Base-by-base conservation (phyloP, 2,797 vertebrate species). In the Taeniopygia guttata region DNA sequence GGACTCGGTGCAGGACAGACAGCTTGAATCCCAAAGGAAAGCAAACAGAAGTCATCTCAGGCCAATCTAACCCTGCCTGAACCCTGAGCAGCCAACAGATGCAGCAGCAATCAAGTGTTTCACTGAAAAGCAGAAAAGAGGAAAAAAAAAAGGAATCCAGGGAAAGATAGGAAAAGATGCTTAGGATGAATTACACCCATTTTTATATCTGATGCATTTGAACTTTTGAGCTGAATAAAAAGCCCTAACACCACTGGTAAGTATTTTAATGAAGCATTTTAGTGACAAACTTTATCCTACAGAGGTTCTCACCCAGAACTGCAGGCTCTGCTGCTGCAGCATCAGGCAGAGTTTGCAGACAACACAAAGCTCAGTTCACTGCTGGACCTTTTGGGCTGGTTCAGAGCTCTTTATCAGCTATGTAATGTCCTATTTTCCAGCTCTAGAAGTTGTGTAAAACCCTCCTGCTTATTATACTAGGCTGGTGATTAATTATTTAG, bases 361-460 rank as follows among this genome's bases (percentile, higher is more conserved):
- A 64, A 13, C 52, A 34, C 10, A 1, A 29, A 60, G 18, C 13
- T 1, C 2, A 52, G 7, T 3, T 87, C 58, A 16, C 11, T 12
- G 26, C 0, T 5, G 12, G 0, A 15, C 36, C 8, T 0, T 7
- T 19, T 2, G 11, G 13, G 23, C 25, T 59, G 18, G 4, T 25
- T 77, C 55, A 54, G 22, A 68, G 29, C 32, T 49, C 32, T 22
- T 36, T 7, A 32, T 46, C 20, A 6, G 1, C 36, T 19, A 6
- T 58, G n/a, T 29, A 36, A 23, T 2, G 2, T 51, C 59, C 26
- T 2, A 7, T 59, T 62, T 77, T 10, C 63, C 34, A 68, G 7
- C 4, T 5, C 16, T 32, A 64, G 11, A 62, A 82, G 25, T 9
- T 11, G 16, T 3, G 9, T 1, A 32, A 58, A 84, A 63, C 21